Evolutionary conservation across 2,797 vertebrate genomes (phyloP).

Genomic region (Tolypeutes matacus): DNA sequence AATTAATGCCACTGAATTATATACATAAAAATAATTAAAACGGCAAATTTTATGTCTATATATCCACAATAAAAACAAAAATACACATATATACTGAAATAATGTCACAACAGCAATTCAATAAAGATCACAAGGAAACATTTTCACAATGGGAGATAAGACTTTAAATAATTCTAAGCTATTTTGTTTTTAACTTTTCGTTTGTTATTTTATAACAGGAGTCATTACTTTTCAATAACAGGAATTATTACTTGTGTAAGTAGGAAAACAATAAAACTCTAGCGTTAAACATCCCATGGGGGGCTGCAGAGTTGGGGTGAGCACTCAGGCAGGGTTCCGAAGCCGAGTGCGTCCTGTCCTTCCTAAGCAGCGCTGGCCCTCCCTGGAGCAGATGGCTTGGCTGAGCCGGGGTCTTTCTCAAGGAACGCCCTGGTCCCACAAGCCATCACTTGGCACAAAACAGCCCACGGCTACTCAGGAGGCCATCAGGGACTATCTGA

Average conservation of each 20-base stretch:
- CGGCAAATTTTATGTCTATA: too few species aligned
- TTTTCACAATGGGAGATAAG: fast-evolving
- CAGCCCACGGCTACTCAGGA: background rate
- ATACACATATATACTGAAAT: background rate
- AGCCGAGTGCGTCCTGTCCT: too few species aligned
- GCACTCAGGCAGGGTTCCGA: fast-evolving
- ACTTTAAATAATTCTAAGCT: background rate
- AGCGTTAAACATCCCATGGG: background rate
- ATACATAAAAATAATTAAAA: too few species aligned
- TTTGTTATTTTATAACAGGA: background rate
- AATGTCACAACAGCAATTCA: background rate
- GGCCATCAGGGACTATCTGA: too few species aligned
- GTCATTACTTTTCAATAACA: background rate
- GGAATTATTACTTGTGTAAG: background rate
- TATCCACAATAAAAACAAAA: too few species aligned
- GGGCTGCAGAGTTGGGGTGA: too few species aligned
- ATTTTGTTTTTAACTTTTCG: background rate
- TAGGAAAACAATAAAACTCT: background rate
- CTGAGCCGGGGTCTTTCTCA: background rate
- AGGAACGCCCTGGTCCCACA: background rate
- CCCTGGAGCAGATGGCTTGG: background rate
- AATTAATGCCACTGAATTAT: too few species aligned
- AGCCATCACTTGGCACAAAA: background rate
- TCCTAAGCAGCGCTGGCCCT: fast-evolving
- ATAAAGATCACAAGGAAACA: background rate